Conservation (phyloP, 1,140 invertebrate genomes). For the Vanessa tameamea region DNA sequence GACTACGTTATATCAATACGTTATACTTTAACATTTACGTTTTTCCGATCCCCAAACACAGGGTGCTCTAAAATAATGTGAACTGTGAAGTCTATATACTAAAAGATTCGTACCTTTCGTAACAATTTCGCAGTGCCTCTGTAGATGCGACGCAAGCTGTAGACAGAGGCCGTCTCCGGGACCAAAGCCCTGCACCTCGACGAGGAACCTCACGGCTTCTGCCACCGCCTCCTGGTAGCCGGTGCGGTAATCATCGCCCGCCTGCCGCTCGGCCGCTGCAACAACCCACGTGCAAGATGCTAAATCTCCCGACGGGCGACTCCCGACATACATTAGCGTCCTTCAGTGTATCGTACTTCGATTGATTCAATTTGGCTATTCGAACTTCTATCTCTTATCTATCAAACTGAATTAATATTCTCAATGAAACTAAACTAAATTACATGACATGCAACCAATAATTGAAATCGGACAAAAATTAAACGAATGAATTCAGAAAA, state of each 20-base stretch:
- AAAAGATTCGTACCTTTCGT: conserved; percentile 77
- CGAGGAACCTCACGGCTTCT: conserved; percentile 93
- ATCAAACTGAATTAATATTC: not conserved
- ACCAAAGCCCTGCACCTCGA: conserved; percentile 90
- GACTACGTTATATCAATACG: too few species aligned
- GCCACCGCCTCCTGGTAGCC: conserved; percentile 95
- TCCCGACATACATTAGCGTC: conserved; percentile 60
- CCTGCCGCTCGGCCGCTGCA: conserved; percentile 71
- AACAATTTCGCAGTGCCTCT: conserved; percentile 88
- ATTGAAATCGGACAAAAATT: too few species aligned
- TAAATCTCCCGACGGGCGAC: conserved; percentile 55
- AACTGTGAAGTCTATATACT: not conserved
- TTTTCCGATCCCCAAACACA: too few species aligned
- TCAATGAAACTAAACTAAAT: too few species aligned
- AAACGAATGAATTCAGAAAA: not conserved
- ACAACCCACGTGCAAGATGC: conserved; percentile 63
- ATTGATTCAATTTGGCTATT: conserved; percentile 24
- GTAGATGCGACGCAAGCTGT: conserved; percentile 90
- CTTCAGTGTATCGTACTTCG: conserved; percentile 47
- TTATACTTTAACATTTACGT: too few species aligned
- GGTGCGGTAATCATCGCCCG: conserved; percentile 83
- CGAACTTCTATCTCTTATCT: not conserved
- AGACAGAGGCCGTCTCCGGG: conserved; percentile 90
- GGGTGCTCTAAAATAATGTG: not conserved
- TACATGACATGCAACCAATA: too few species aligned